Base-by-base conservation (phyloP, 2,888 invertebrate species). In the Lasioglossum figueresi region DNA sequence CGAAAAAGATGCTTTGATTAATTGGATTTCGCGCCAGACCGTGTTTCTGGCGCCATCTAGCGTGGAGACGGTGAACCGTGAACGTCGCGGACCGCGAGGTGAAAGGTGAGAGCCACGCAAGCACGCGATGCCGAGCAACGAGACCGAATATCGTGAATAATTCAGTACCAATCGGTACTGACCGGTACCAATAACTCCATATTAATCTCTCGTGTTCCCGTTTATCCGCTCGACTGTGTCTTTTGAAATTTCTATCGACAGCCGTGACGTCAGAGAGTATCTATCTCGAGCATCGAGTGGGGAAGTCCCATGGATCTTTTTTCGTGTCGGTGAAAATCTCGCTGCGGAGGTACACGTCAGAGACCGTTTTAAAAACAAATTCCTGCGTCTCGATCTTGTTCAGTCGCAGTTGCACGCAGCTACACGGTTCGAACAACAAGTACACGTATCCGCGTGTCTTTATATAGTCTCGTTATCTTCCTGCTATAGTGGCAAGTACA, bases 41-140 rank as follows among this genome's bases (percentile, higher is more conserved):
- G 68, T 8, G 14, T 23, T 16, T 16, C 23, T 83, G 2, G 31
- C 71, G 84, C 78, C 83, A 84, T 78, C 84, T 84, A 19, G 5
- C 14, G 12, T 3, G 6, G 0, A 0, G 43, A 16, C 5, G 23
- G 14, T 0, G 23, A 27, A 68, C 34, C 52, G n/a, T 48, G 1
- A 52, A 16, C 23, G 40, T 31, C 27, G 16, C 43, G 19, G 45
- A n/a, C 19, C 4, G 19, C 16, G 12, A 27, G 16, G 80, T 0
- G 40, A 34, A 31, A 34, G 56, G 56, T n/a, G 56, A 56, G 56
- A 56, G n/a, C 56, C 56, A n/a, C 10, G 56, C 12, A 10, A 52
- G 43, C 12, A 45, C 19, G 37, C 72, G 34, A 82, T 68, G 48
- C 23, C 23, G 52, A 45, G 27, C 34, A 40, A 19, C 14, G 31